Evolutionary conservation across 2,888 invertebrate species (phyloP).

Genomic region (Papilio gigon): DNA sequence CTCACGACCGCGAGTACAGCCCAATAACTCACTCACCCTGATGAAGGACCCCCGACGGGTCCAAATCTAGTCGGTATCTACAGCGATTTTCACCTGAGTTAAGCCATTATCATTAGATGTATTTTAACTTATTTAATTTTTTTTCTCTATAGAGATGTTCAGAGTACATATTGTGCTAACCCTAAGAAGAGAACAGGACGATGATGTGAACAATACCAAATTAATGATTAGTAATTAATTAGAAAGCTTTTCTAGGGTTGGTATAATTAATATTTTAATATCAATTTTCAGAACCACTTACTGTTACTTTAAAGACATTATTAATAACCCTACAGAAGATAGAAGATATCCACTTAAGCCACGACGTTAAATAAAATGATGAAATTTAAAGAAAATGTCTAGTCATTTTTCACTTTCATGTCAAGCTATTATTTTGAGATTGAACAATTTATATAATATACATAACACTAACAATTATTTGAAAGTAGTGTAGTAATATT

Average conservation of each 20-base stretch:
- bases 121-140: too few relatives aligned
- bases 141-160: too few relatives aligned
- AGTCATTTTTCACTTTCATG: not conserved
- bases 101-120: too few relatives aligned
- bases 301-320: not conserved
- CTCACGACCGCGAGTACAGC: too few relatives aligned
- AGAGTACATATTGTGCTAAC: too few relatives aligned
- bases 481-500: too few relatives aligned
- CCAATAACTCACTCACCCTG: too few relatives aligned
- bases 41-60: too few relatives aligned
- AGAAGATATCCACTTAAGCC: constrained; percentile 1
- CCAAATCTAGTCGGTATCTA: too few relatives aligned
- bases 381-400: not conserved
- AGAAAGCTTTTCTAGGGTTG: not conserved
- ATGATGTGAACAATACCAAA: not conserved
- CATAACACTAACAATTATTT: too few relatives aligned
- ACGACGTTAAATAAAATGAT: constrained; percentile 1
- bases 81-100: too few relatives aligned
- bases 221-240: not conserved
- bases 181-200: too few relatives aligned
- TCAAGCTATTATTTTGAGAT: not conserved
- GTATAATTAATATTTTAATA: constrained; percentile 5
- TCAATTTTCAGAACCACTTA: constrained; percentile 6
- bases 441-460: not conserved
- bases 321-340: not conserved